These are phyloP conservation scores for Helicoverpa armigera DNA, from an alignment of 1,140 invertebrate species.

Conservation along the genomic window DNA sequence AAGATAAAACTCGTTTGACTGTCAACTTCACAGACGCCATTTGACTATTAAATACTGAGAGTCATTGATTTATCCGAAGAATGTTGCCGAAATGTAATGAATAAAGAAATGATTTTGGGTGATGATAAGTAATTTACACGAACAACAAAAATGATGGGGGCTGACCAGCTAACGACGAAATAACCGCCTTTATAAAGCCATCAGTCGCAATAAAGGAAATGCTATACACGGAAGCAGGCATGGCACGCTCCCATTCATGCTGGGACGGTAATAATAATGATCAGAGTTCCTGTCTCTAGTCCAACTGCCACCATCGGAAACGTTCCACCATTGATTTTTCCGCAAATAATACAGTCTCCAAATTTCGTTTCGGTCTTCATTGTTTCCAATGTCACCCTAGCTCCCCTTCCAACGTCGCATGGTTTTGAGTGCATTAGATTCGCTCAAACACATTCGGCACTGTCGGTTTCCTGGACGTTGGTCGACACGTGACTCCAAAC, in stretches of 20 bases:
- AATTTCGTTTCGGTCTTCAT: conserved; percentile 68
- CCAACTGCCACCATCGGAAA: conserved; percentile 73
- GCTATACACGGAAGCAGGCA: conserved; percentile 68
- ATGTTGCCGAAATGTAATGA: neutral
- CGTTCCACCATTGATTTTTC: conserved; percentile 84
- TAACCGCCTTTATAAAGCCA: conserved; percentile 78
- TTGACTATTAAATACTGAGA: neutral
- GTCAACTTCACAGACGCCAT: neutral
- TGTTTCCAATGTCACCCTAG: conserved; percentile 67
- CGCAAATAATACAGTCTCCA: conserved; percentile 78
- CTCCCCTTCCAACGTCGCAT: conserved; percentile 69
- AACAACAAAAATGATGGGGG: conserved; percentile 62
- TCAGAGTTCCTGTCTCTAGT: conserved; percentile 74
- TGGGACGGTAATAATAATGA: conserved; percentile 81
- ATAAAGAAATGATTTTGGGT: conserved; percentile 10
- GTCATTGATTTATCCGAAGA: neutral
- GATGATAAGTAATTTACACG: conserved; percentile 52
- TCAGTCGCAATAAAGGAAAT: conserved; percentile 71
- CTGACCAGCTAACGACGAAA: conserved; percentile 67
- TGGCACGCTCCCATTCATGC: conserved; percentile 64
- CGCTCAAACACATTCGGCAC: conserved; percentile 75
- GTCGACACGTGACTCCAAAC: conserved; percentile 80
- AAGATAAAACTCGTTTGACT: neutral
- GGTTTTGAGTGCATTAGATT: conserved; percentile 84
- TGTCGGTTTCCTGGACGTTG: conserved; percentile 80